Evolutionary conservation across 2,113 vertebrate genomes (phyloP), one percentile per base, ranked within the genome.

Genomic region (Xiphophorus maculatus): DNA sequence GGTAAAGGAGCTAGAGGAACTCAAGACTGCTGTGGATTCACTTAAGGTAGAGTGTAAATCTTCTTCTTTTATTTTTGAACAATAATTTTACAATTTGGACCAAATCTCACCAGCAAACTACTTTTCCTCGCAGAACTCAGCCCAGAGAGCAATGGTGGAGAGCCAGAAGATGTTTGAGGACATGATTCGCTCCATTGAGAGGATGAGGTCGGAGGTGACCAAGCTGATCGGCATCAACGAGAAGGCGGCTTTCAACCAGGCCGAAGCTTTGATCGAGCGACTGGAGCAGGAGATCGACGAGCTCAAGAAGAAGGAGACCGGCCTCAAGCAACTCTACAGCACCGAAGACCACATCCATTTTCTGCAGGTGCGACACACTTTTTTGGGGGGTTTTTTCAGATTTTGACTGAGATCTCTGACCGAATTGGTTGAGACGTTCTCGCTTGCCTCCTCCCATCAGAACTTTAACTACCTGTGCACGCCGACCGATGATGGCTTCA

Each of bases 141-240:
- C 95, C 33, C 94, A 95, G 71, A 92, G 95, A 84, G 94, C 95
- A 84, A 95, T 95, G 95, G 81, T 92, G 35, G 95, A 95, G 73
- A 95, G 95, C 79, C 94, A 95, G 88, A 95, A 95, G 90, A 95
- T 95, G 94, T 95, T 95, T 29, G 93, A 94, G 72, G 95, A 95
- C 72, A 95, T 95, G 95, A 94, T 95, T 69, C 94, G 92, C 77
- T 93, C 94, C 84, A 95, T 95, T 17, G 95, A 95, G 86, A 93
- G 95, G 85, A 95, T 95, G 94, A 94, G 94, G 87, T 92, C 95
- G 37, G 95, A 95, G 90, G 95, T 95, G 32, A 95, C 85, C 80
- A 95, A 94, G 85, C 88, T 95, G 88, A 95, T 95, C 19, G 94
- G 94, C 15, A 95, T 95, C 88, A 95, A 95, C 10, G 95, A 95